Evolutionary conservation across 2,797 vertebrate species (phyloP).

Genomic region (Enteromius paludinosus): DNA sequence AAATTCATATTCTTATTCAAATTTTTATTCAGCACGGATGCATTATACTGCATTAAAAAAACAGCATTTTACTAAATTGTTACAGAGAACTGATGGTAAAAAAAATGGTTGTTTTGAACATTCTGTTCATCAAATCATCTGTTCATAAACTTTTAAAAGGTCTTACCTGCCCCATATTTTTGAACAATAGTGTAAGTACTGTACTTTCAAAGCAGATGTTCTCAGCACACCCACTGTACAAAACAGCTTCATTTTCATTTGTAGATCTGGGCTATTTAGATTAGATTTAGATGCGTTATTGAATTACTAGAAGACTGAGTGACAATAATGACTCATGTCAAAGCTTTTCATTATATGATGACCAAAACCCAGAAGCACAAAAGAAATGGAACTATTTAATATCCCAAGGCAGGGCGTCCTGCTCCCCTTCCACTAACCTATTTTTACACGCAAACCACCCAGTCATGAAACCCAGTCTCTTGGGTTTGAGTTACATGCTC

Average conservation of each 20-base stretch:
- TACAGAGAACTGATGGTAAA: not conserved
- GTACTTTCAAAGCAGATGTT: not conserved
- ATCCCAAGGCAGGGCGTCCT: constrained; percentile 54
- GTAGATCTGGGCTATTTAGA: constrained; percentile 13
- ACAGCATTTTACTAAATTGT: not conserved
- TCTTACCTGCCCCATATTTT: not conserved
- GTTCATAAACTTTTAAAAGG: too few relatives aligned
- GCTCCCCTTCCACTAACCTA: constrained; percentile 71
- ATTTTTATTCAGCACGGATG: not conserved
- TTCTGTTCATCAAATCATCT: too few relatives aligned
- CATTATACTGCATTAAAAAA: not conserved
- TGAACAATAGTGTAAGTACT: not conserved
- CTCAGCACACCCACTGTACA: not conserved
- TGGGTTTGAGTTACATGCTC: constrained; percentile 73
- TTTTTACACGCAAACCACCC: constrained; percentile 67
- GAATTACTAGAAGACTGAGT: not conserved
- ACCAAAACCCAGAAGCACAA: not conserved
- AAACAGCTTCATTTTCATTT: constrained; percentile 3
- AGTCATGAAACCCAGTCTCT: constrained; percentile 63
- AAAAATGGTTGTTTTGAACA: not conserved
- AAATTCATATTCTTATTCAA: not conserved
- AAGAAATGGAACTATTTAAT: constrained; percentile 59
- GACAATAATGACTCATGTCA: not conserved
- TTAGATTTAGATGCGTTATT: constrained; percentile 5
- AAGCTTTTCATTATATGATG: not conserved